Evolutionary conservation across 2,113 vertebrate genomes (phyloP).

Genomic region (Galemys pyrenaicus): DNA sequence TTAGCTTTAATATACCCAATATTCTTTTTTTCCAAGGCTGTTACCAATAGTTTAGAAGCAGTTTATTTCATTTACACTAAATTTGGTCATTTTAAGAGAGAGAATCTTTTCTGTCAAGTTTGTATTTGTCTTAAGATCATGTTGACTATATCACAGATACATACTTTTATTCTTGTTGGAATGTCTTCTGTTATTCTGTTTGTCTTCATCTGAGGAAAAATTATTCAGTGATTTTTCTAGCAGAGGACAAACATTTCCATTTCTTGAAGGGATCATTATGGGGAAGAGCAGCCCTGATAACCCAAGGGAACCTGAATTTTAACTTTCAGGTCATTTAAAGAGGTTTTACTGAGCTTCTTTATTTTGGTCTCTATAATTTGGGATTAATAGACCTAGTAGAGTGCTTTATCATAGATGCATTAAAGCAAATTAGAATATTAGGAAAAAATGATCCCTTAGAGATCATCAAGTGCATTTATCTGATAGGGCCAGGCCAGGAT

Average conservation of each 20-base stretch:
- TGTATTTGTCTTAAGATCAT: constrained; percentile 51
- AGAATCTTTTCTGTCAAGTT: neutral
- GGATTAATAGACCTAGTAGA: neutral
- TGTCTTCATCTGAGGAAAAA: constrained; percentile 34
- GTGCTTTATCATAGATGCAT: neutral
- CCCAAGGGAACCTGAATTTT: neutral
- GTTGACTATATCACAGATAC: neutral
- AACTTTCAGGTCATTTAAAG: neutral
- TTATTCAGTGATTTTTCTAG: neutral
- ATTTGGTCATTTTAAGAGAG: constrained; percentile 39
- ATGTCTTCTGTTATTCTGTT: neutral
- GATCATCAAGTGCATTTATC: neutral
- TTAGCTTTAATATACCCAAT: neutral
- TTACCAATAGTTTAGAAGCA: neutral
- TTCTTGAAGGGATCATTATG: constrained; percentile 19
- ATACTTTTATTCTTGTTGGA: constrained; percentile 12
- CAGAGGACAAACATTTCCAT: neutral
- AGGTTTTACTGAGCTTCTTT: constrained; percentile 9
- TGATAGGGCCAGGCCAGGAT: neutral
- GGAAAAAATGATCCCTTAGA: neutral
- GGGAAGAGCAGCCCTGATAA: neutral
- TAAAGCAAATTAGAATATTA: neutral
- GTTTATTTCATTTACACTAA: constrained; percentile 30
- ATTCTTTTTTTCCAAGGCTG: neutral
- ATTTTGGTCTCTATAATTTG: constrained; percentile 9